Percentiles rank a stretch among this genome's conserved stretches.
Conservation (phyloP, 1,140 invertebrate species). For the Drosophila obscura region DNA sequence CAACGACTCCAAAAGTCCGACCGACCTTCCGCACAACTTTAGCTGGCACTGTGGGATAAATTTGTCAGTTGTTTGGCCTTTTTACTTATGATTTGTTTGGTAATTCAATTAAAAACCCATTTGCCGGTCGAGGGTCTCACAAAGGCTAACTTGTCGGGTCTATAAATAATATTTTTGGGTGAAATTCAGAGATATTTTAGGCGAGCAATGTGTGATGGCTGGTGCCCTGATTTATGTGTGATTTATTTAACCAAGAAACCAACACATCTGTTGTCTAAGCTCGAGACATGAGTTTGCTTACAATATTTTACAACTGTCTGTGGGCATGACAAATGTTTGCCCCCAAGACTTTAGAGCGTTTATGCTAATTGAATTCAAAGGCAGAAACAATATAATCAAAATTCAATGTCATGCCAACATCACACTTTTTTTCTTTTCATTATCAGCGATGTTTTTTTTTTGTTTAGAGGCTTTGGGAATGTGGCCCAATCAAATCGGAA, state of each 20-base stretch:
- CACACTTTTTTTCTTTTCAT: conserved; percentile 20
- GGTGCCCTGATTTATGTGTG: background rate
- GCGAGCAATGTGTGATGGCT: background rate
- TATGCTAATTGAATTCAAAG: conserved; percentile 54
- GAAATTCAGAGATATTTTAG: conserved; percentile 24
- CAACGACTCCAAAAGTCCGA: conserved; percentile 49
- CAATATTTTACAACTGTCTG: conserved; percentile 26
- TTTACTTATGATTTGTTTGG: conserved; percentile 63
- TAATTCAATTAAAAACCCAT: conserved; percentile 56
- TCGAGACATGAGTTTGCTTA: conserved; percentile 21
- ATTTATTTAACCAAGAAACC: conserved; percentile 15
- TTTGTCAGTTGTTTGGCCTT: conserved; percentile 57
- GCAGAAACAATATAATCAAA: conserved; percentile 63
- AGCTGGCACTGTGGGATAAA: conserved; percentile 34
- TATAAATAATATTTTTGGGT: conserved; percentile 21
- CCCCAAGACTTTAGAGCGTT: conserved; percentile 34
- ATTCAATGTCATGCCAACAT: conserved; percentile 58
- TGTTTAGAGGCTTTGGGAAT: conserved; percentile 35
- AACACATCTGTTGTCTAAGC: background rate
- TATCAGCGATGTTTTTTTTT: background rate
- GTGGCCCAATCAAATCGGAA: conserved; percentile 33
- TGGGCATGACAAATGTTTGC: conserved; percentile 7
- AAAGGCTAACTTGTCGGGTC: conserved; percentile 23
- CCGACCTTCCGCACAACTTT: conserved; percentile 62
- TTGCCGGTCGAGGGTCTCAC: conserved; percentile 18